Percentiles rank a stretch among this genome's conserved stretches.
phyloP scores from a whole-genome alignment of 1,140 invertebrate genomes.

The Bombus turneri region DNA sequence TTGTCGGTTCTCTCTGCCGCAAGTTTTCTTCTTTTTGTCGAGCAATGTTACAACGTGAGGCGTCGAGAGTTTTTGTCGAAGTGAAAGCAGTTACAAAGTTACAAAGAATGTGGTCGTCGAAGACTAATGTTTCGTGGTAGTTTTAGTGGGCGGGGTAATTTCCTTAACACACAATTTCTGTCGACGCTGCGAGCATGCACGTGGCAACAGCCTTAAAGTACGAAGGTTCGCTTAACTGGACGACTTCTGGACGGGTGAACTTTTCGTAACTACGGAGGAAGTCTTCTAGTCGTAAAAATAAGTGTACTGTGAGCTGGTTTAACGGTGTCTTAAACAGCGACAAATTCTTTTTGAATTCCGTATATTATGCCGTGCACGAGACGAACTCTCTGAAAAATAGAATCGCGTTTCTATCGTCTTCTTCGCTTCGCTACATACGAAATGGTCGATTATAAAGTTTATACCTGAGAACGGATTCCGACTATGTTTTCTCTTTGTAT shows the following conservation, averaged over 20 bases:
- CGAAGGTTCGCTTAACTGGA: constrained; percentile 51
- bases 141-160: constrained; percentile 45
- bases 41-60: not conserved
- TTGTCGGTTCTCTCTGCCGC: not conserved
- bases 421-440: not conserved
- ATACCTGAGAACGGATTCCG: too few relatives aligned
- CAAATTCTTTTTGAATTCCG: constrained; percentile 37
- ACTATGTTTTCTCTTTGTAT: too few relatives aligned
- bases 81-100: not conserved
- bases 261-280: constrained; percentile 47
- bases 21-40: not conserved
- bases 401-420: not conserved
- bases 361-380: constrained; percentile 23
- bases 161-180: constrained; percentile 47
- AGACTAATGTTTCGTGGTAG: not conserved
- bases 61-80: not conserved
- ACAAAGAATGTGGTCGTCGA: constrained; percentile 13
- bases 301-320: constrained; percentile 59
- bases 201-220: constrained; percentile 35
- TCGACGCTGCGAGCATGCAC: constrained; percentile 3
- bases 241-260: constrained; percentile 57
- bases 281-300: constrained; percentile 56
- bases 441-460: not conserved
- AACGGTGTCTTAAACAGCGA: constrained; percentile 59
- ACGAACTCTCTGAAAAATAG: not conserved